A percentile compares a stretch with the other conserved stretches of the same genome.
Evolutionary conservation across 2,888 invertebrate species (phyloP).

Genomic region (Torymus aiolomorphi): DNA sequence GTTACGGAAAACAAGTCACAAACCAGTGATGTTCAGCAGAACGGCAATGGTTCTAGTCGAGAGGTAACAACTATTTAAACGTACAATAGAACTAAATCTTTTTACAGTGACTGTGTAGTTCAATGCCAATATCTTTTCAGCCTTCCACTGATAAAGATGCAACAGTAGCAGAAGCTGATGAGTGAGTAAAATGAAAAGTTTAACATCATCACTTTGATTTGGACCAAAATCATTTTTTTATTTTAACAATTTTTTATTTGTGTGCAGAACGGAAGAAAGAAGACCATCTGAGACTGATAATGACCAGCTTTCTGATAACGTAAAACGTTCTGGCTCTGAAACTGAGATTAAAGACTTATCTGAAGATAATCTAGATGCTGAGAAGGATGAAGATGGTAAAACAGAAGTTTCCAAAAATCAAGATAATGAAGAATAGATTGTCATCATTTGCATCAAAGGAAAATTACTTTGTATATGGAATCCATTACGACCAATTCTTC

Average conservation of each 20-base stretch:
- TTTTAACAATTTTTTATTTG: constrained; percentile 25
- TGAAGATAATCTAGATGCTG: constrained; percentile 70
- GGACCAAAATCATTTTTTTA: not conserved
- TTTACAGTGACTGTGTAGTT: not conserved
- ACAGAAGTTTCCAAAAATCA: constrained; percentile 69
- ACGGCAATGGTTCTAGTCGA: constrained; percentile 74
- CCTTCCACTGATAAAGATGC: constrained; percentile 72
- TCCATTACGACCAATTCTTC: constrained; percentile 46
- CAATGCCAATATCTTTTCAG: constrained; percentile 63
- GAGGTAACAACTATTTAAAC: constrained; percentile 67
- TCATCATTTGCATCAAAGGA: constrained; percentile 16
- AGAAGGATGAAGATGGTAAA: constrained; percentile 72
- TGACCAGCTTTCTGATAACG: constrained; percentile 62
- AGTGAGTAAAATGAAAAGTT: constrained; percentile 29
- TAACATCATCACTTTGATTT: too few relatives aligned
- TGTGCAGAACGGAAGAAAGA: constrained; percentile 67
- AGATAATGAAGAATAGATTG: constrained; percentile 72
- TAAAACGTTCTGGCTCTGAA: constrained; percentile 66
- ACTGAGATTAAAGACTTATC: constrained; percentile 66
- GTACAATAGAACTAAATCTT: not conserved
- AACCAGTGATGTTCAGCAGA: constrained; percentile 69
- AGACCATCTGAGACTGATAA: constrained; percentile 62
- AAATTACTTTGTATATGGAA: constrained; percentile 41
- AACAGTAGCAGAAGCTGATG: constrained; percentile 27
- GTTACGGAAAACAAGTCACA: constrained; percentile 66